Evolutionary conservation across 2,797 vertebrate genomes (phyloP), one percentile per base, ranked within the genome.

Genomic region (Anguilla anguilla): DNA sequence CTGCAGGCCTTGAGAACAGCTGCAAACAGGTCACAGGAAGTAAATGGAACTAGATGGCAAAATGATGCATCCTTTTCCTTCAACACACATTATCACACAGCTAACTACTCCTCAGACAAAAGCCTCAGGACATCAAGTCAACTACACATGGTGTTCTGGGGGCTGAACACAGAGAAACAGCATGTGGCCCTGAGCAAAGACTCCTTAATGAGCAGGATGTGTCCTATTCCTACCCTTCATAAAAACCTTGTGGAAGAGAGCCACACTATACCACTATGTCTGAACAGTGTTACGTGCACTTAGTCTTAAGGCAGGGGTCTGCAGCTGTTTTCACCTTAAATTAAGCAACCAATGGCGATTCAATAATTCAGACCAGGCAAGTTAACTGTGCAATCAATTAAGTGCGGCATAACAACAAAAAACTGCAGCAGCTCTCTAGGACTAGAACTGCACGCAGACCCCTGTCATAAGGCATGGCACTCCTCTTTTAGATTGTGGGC

Each of bases 101-200:
- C 49, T 7, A 88, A 10, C 82, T 94, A 96, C 97, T 97, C 97
- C 98, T 99, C 97, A 99, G 98, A 98, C 97, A 53, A 11, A 55
- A 10, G 53, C 53, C 53, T 13, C 53, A 55, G 53, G 53, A 43
- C 39, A 43, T 43, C 39, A 43, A 43, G 39, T 43, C 39, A 43
- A 43, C 39, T 43, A 43, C 39, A 43, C 39, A 43, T 43, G 39
- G 39, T 43, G 39, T 43, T 43, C 39, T 43, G 3, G 39, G 9
- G 53, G 53, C 91, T 43, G 6, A 90, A 87, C 53, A 35, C 92
- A 94, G 93, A 90, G 86, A 90, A 94, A 95, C 95, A 96, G 93
- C 96, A 96, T 95, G 90, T 94, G 94, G 13, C 2, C 5, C 92
- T 89, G 92, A 86, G 86, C 89, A 91, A 85, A 92, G 0, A 72